These are phyloP conservation scores for Leptopilina boulardi DNA, from an alignment of 1,140 invertebrate species.

Conservation along the genomic window DNA sequence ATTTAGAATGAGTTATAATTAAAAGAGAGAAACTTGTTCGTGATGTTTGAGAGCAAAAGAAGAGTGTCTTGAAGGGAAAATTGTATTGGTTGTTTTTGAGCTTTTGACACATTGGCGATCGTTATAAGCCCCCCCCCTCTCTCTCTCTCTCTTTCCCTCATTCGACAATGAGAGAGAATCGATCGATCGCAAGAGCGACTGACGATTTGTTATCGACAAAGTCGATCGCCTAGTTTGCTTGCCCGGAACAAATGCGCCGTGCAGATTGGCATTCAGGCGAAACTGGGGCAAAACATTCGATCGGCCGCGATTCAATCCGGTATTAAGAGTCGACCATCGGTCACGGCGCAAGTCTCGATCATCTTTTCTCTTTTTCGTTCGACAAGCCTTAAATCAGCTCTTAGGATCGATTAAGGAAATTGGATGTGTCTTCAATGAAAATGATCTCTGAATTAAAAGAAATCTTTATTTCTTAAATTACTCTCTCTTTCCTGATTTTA, in stretches of 20 bases:
- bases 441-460: background rate
- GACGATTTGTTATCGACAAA: constrained; percentile 54
- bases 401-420: constrained; percentile 28
- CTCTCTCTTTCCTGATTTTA: background rate
- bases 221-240: constrained; percentile 60
- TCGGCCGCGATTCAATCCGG: constrained; percentile 63
- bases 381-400: constrained; percentile 33
- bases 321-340: constrained; percentile 60
- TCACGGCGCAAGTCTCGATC: constrained; percentile 57
- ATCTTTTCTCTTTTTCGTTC: constrained; percentile 43
- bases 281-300: constrained; percentile 70
- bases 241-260: constrained; percentile 63
- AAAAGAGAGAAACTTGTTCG: constrained; percentile 1
- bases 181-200: constrained; percentile 52
- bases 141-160: too few species aligned
- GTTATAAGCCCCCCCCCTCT: constrained; percentile 37
- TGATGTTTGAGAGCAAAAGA: background rate
- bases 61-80: constrained; percentile 40
- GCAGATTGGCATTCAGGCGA: constrained; percentile 60
- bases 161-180: constrained; percentile 1
- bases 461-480: constrained; percentile 20
- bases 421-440: constrained; percentile 5
- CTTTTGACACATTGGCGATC: constrained; percentile 51
- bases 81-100: constrained; percentile 50
- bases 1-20: background rate